Percentiles rank a stretch among this genome's conserved stretches.
These are phyloP conservation scores for Anguilla rostrata DNA, from an alignment of 2,113 vertebrate species.

Conservation along the genomic window DNA sequence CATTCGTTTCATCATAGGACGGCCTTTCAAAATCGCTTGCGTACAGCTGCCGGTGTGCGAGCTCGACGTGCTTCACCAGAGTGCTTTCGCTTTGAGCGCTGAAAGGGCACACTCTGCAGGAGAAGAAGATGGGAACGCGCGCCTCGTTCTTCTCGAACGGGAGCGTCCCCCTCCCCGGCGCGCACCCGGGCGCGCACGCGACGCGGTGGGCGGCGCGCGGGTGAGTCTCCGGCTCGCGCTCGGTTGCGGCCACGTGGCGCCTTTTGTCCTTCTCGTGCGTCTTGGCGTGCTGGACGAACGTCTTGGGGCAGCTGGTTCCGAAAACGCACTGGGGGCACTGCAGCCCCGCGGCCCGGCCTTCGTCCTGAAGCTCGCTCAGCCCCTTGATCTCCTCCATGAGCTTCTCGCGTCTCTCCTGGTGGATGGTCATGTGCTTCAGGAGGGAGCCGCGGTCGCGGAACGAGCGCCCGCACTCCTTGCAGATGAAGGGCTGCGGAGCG, in stretches of 20 bases:
- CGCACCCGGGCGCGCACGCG: conserved; percentile 66
- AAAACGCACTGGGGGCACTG: conserved; percentile 79
- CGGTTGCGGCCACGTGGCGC: conserved; percentile 80
- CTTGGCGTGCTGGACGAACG: conserved; percentile 82
- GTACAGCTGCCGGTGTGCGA: conserved; percentile 63
- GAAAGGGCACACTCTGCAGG: conserved; percentile 79
- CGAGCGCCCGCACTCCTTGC: conserved; percentile 88
- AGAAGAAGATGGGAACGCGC: conserved; percentile 58
- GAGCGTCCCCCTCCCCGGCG: conserved; percentile 65
- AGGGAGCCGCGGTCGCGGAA: conserved; percentile 89
- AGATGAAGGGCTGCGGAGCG: conserved; percentile 85
- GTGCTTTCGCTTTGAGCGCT: conserved; percentile 70
- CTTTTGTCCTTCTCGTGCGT: conserved; percentile 84
- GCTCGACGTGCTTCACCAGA: conserved; percentile 77
- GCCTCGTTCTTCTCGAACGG: conserved; percentile 64
- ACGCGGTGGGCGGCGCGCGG: conserved; percentile 74
- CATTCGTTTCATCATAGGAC: conserved; percentile 16
- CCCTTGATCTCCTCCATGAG: conserved; percentile 88
- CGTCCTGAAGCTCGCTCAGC: conserved; percentile 78
- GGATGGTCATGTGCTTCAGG: conserved; percentile 91
- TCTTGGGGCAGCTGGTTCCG: conserved; percentile 83
- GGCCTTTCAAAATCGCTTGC: conserved; percentile 34
- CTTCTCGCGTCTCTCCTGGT: conserved; percentile 83
- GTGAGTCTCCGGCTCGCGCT: conserved; percentile 80
- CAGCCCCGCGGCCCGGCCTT: conserved; percentile 73